Evolutionary conservation across 2,113 vertebrate species (phyloP).

Genomic region (Bos indicus): DNA sequence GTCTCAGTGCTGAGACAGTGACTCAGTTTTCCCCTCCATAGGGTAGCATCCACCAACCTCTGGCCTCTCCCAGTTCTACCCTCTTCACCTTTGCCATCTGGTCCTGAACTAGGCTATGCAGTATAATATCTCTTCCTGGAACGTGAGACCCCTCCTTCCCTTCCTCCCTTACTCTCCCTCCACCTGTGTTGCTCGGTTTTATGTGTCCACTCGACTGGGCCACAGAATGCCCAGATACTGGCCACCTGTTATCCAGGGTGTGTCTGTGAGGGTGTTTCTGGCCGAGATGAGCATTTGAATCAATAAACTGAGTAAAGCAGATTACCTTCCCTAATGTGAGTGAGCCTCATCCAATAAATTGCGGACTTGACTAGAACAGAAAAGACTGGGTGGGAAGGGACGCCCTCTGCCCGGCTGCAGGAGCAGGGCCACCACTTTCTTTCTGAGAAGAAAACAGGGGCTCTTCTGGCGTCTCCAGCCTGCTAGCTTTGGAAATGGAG

Average conservation of each 20-base stretch:
- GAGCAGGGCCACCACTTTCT: not conserved
- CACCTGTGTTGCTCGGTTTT: not conserved
- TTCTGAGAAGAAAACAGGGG: not conserved
- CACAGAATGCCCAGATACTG: not conserved
- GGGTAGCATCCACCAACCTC: not conserved
- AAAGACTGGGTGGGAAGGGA: not conserved
- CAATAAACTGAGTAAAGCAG: not conserved
- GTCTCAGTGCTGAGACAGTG: not conserved
- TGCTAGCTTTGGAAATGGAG: not conserved
- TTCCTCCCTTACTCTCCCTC: not conserved
- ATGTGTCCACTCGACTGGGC: not conserved
- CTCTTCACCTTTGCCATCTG: not conserved
- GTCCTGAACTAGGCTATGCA: not conserved
- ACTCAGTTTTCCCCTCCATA: not conserved
- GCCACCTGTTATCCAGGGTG: not conserved
- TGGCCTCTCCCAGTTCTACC: not conserved
- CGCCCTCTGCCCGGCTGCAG: too few relatives aligned
- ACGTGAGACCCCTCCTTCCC: not conserved
- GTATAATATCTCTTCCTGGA: not conserved
- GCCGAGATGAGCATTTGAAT: not conserved
- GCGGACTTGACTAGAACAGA: not conserved
- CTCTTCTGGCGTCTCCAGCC: not conserved
- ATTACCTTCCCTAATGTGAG: not conserved
- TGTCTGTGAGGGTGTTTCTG: not conserved
- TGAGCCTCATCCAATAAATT: not conserved